These are phyloP conservation scores for Gambelia wislizenii DNA, from an alignment of 2,797 vertebrate genomes.

Conservation along the genomic window DNA sequence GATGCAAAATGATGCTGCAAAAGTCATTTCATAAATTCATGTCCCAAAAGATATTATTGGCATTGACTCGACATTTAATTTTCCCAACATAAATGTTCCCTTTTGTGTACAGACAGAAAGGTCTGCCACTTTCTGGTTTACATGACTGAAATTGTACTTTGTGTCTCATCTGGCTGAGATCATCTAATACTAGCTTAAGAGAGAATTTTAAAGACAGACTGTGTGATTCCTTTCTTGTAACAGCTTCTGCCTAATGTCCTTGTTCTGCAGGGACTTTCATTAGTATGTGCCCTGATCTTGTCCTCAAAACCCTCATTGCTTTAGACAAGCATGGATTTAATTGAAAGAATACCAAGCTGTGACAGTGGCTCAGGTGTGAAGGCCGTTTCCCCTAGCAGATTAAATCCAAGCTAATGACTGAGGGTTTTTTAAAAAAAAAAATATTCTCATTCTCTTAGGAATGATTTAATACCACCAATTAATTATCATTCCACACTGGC, in stretches of 20 bases:
- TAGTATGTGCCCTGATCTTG: conserved; percentile 73
- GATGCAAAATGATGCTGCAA: neutral
- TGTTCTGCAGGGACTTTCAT: conserved; percentile 76
- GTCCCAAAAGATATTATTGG: conserved; percentile 16
- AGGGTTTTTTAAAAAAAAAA: conserved; percentile 61
- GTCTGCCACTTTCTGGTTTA: conserved; percentile 12
- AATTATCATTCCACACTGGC: conserved; percentile 69
- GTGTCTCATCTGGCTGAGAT: conserved; percentile 31
- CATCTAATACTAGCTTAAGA: conserved; percentile 58
- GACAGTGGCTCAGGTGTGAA: conserved; percentile 78
- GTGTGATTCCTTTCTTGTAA: conserved; percentile 59
- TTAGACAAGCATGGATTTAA: conserved; percentile 78
- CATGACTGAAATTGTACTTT: conserved; percentile 37
- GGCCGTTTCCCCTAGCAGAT: conserved; percentile 75
- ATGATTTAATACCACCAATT: conserved; percentile 75
- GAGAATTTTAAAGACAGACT: conserved; percentile 69
- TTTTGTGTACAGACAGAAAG: neutral
- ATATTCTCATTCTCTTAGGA: conserved; percentile 60
- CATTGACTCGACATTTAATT: neutral
- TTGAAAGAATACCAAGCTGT: conserved; percentile 76
- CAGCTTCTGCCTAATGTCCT: conserved; percentile 63
- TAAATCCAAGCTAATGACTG: conserved; percentile 74
- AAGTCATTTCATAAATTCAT: neutral
- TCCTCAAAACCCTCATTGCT: conserved; percentile 75
- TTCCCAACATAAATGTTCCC: conserved; percentile 20